These are phyloP conservation scores for Drosophila pseudotalamancana DNA, from an alignment of 2,888 invertebrate genomes.

Conservation along the genomic window DNA sequence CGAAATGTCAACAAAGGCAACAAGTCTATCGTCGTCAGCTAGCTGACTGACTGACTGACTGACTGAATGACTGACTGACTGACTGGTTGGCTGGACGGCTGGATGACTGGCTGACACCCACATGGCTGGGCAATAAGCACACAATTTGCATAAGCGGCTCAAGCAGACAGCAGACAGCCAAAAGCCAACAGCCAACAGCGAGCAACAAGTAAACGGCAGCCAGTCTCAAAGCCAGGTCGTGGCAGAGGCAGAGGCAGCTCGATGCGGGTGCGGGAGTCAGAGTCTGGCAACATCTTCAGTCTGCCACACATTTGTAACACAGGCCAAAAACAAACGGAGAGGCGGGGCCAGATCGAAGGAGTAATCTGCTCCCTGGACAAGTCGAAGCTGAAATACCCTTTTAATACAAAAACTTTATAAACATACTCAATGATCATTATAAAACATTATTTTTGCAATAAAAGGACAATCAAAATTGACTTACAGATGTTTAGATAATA, in stretches of 20 bases:
- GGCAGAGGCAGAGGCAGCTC: slow-evolving; percentile 47
- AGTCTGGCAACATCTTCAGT: slow-evolving; percentile 58
- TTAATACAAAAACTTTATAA: not conserved
- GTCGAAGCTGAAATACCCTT: slow-evolving; percentile 27
- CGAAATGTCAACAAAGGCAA: slow-evolving; percentile 76
- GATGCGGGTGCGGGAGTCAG: slow-evolving; percentile 28
- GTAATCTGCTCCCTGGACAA: not conserved
- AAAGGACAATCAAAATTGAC: no score
- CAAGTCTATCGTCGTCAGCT: slow-evolving; percentile 67
- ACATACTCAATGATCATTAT: no score
- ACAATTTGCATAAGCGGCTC: slow-evolving; percentile 78
- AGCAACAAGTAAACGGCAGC: slow-evolving; percentile 31
- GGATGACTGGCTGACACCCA: slow-evolving; percentile 68
- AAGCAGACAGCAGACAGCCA: slow-evolving; percentile 31
- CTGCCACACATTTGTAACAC: slow-evolving; percentile 58
- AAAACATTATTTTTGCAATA: no score
- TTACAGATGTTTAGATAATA: no score
- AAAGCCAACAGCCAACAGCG: slow-evolving; percentile 20
- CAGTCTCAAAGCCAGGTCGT: slow-evolving; percentile 15
- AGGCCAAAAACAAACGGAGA: not conserved
- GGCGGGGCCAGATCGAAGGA: not conserved
- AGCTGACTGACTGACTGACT: slow-evolving; percentile 46
- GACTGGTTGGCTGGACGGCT: slow-evolving; percentile 38
- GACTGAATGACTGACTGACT: slow-evolving; percentile 21
- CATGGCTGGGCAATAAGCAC: slow-evolving; percentile 71